Evolutionary conservation across 2,888 invertebrate genomes (phyloP).

Genomic region (Molorchus minor): DNA sequence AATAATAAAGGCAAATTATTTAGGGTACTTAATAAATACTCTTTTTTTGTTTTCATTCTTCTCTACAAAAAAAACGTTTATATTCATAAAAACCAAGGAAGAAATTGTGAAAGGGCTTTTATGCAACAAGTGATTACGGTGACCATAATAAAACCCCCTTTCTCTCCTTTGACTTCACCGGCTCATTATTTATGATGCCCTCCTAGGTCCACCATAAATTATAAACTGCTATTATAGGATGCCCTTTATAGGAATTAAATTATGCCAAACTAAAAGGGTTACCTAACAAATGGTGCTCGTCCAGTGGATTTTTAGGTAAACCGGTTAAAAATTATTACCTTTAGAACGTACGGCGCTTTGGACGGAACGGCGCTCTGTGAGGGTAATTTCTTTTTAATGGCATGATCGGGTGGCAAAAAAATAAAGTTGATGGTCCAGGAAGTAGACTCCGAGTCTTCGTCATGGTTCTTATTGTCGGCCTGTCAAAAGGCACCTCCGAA

Average conservation of each 20-base stretch:
- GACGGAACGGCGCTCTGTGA: not conserved
- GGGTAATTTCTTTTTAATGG: constrained; percentile 16
- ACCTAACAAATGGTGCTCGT: no score
- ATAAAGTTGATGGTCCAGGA: not conserved
- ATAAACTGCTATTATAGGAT: constrained; percentile 2
- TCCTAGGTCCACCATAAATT: constrained; percentile 5
- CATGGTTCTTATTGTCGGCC: no score
- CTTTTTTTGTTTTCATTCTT: not conserved
- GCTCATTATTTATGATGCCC: not conserved
- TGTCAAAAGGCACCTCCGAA: not conserved
- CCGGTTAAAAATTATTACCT: not conserved
- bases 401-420: constrained; percentile 1
- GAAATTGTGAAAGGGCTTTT: constrained; percentile 2
- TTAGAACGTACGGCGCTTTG: not conserved
- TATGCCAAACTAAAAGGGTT: constrained; percentile 16
- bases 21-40: not conserved
- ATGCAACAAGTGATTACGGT: not conserved
- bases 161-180: not conserved
- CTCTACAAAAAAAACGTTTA: not conserved
- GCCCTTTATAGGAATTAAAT: not conserved
- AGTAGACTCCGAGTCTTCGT: no score
- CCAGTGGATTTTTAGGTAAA: not conserved
- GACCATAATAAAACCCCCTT: constrained; percentile 6
- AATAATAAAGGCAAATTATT: constrained; percentile 1
- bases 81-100: no score